These are phyloP conservation scores for Sceloporus undulatus DNA, from an alignment of 2,113 vertebrate genomes.

Conservation along the genomic window DNA sequence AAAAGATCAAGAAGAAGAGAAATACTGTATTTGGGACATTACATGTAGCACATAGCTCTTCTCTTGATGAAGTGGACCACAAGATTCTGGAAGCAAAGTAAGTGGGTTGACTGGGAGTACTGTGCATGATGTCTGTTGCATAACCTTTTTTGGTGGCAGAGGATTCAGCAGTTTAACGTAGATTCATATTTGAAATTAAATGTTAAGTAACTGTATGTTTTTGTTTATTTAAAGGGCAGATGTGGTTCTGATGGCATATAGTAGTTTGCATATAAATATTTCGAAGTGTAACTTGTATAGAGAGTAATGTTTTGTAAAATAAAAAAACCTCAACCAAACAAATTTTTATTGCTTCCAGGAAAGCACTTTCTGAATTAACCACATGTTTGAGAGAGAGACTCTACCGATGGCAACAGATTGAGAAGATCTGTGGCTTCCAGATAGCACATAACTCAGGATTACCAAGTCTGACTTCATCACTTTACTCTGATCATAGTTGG, in stretches of 20 bases:
- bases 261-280: background rate
- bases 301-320: background rate
- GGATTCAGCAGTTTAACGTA: too few species aligned
- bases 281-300: background rate
- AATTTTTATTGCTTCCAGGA: slow-evolving; percentile 78
- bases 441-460: slow-evolving; percentile 95
- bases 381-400: slow-evolving; percentile 95
- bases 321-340: background rate
- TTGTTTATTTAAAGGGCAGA: background rate
- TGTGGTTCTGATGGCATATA: background rate
- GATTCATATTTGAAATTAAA: too few species aligned
- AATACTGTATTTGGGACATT: slow-evolving; percentile 95
- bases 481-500: slow-evolving; percentile 99
- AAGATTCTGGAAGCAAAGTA: slow-evolving; percentile 99
- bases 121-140: background rate
- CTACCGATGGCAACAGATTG: slow-evolving; percentile 98
- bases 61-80: slow-evolving; percentile 98
- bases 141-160: background rate
- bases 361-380: slow-evolving; percentile 94
- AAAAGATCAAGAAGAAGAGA: slow-evolving; percentile 99
- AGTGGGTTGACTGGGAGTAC: slow-evolving; percentile 56
- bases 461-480: slow-evolving; percentile 92
- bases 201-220: too few species aligned
- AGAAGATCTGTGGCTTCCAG: slow-evolving; percentile 97
- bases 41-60: slow-evolving; percentile 97